Evolutionary conservation across 1,140 invertebrate species (phyloP), one percentile per base, ranked within the genome.

Genomic region (Cyphomyrmex costatus): DNA sequence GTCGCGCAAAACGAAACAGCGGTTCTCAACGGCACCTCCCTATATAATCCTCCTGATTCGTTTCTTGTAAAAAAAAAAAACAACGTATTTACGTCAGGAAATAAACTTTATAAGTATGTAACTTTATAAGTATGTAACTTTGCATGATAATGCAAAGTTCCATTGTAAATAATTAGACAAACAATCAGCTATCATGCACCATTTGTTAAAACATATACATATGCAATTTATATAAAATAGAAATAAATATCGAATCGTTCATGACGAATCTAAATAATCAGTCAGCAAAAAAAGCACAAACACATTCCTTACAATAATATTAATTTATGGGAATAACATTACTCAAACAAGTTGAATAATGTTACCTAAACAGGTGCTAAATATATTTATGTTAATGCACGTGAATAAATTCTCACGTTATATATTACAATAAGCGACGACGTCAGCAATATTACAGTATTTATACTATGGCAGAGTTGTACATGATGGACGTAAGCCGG

Each of bases 401-500:
- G 33, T 24, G 21, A 68, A 80, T 42, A 78, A 65, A 30, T 24
- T 77, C 3, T 77, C 56, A 66, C 10, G 51, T 80, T 36, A 8
- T 42, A 36, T 33, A 36, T 36, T 30, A 19, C 19, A 24, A 42
- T 36, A 36, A 58, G 6, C 24, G 16, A 68, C 4, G 8, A 42
- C 53, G 27, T 58, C 24, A 46, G n/a, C 51, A 58, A 60, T 24
- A 60, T 73, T 46, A 58, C 12, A 30, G 46, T 83, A 74, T 83
- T 60, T 74, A 82, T 73, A 19, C 14, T 46, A 73, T 42, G 14
- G 14, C 68, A 27, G 46, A 66, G 53, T 36, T 89, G 88, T 86
- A 71, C 36, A 90, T 82, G 90, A 88, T 87, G 88, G 90, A 92
- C 88, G 74, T 91, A 90, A 92, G 86, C 91, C 94, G 94, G 94